These are phyloP conservation scores for Metacarcinus magister DNA, from an alignment of 2,888 invertebrate genomes.

Conservation along the genomic window DNA sequence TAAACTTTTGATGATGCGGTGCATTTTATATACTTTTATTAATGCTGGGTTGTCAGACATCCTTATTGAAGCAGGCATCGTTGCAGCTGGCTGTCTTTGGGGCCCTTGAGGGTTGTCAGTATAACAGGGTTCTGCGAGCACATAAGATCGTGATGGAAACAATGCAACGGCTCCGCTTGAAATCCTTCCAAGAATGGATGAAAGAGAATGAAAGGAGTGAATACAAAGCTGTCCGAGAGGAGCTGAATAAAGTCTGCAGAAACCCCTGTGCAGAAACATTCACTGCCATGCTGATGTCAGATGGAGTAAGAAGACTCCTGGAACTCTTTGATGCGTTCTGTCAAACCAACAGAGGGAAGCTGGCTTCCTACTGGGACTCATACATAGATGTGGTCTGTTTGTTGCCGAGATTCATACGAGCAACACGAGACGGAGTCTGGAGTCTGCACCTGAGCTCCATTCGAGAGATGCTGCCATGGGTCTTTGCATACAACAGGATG, in stretches of 20 bases:
- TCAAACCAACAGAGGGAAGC: neutral
- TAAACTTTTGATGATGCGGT: too few relatives aligned
- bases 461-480: neutral
- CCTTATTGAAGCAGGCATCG: neutral
- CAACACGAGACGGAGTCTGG: too few relatives aligned
- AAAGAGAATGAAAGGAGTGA: neutral
- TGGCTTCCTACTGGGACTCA: neutral
- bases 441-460: neutral
- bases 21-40: too few relatives aligned
- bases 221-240: neutral
- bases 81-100: conserved; percentile 34
- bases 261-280: neutral
- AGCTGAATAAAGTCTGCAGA: neutral
- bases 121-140: conserved; percentile 30
- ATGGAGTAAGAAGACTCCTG: neutral
- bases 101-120: neutral
- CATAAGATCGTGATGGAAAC: conserved; percentile 51
- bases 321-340: conserved; percentile 39
- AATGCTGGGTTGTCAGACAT: neutral
- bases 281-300: neutral
- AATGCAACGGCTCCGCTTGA: neutral
- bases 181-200: neutral
- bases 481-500: neutral
- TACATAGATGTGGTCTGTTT: neutral
- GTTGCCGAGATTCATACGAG: neutral